Conservation (phyloP, 35 echinoderm and acorn worm species). For the Strongylocentrotus purpuratus region DNA sequence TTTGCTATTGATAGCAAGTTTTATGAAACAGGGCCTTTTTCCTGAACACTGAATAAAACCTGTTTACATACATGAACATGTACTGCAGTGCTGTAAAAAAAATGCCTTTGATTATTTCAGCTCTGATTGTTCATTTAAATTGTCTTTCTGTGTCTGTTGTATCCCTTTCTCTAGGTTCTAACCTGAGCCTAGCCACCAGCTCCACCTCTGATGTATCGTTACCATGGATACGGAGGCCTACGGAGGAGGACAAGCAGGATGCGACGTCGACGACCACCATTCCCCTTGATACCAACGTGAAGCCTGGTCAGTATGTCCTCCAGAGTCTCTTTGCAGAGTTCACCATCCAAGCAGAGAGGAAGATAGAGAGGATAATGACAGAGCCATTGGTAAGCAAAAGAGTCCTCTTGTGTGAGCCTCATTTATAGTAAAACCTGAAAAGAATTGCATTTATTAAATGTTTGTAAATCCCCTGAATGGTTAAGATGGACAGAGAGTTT, state of each 20-base stretch:
- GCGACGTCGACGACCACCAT: slow-evolving; percentile 73
- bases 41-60: too few species aligned
- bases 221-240: slow-evolving; percentile 68
- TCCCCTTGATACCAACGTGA: slow-evolving; percentile 92
- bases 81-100: too few species aligned
- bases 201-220: slow-evolving; percentile 72
- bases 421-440: too few species aligned
- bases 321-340: slow-evolving; percentile 99
- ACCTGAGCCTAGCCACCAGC: slow-evolving; percentile 76
- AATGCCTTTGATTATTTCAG: neutral
- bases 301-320: slow-evolving; percentile 97
- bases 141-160: neutral
- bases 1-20: too few species aligned
- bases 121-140: neutral
- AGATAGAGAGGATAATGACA: slow-evolving; percentile 99
- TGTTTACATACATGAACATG: too few species aligned
- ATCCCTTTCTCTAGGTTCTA: slow-evolving; percentile 61
- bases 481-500: too few species aligned
- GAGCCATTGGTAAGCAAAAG: slow-evolving; percentile 75
- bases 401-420: too few species aligned
- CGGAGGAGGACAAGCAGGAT: slow-evolving; percentile 53
- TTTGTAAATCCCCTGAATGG: too few species aligned
- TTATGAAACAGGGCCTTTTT: too few species aligned
- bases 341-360: slow-evolving; percentile 93
- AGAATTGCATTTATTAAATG: too few species aligned